Evolutionary conservation across 2,888 invertebrate genomes (phyloP).

Genomic region (Tachina grossa): DNA sequence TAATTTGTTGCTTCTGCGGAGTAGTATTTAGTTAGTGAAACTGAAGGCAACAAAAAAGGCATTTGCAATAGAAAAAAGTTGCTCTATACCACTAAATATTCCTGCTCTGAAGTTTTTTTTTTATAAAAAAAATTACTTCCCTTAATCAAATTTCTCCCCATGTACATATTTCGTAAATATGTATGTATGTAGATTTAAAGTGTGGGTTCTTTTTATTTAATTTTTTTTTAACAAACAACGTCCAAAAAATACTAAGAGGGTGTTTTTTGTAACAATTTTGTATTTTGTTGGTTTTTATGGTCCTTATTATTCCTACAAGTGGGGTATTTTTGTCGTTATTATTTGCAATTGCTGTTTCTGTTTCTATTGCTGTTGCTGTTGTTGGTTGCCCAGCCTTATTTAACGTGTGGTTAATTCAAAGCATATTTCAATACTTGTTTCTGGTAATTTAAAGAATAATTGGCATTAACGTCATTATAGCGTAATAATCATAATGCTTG

Average conservation of each 20-base stretch:
- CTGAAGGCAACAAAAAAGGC: too few species aligned
- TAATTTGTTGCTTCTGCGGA: too few species aligned
- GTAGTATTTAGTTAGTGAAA: too few species aligned
- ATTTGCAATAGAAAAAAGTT: too few species aligned
- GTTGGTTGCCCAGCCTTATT: constrained; percentile 22
- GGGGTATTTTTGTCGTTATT: constrained; percentile 61
- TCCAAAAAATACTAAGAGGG: constrained; percentile 57
- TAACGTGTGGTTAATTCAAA: constrained; percentile 68
- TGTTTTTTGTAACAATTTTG: constrained; percentile 70
- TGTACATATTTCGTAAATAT: constrained; percentile 15
- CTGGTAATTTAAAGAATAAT: constrained; percentile 70
- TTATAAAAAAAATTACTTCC: not conserved
- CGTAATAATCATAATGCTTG: constrained; percentile 66
- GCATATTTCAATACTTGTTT: constrained; percentile 69
- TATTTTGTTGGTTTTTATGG: constrained; percentile 66
- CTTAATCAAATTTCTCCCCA: constrained; percentile 10
- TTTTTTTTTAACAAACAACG: constrained; percentile 36
- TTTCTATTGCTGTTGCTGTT: constrained; percentile 1
- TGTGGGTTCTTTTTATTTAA: constrained; percentile 29
- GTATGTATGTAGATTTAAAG: constrained; percentile 12
- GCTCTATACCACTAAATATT: not conserved
- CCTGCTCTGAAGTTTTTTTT: not conserved
- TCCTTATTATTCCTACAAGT: constrained; percentile 67
- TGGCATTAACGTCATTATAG: constrained; percentile 71
- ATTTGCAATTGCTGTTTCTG: constrained; percentile 30